phyloP scores from a whole-genome alignment of 2,113 vertebrate species.

The Galeopterus variegatus region DNA sequence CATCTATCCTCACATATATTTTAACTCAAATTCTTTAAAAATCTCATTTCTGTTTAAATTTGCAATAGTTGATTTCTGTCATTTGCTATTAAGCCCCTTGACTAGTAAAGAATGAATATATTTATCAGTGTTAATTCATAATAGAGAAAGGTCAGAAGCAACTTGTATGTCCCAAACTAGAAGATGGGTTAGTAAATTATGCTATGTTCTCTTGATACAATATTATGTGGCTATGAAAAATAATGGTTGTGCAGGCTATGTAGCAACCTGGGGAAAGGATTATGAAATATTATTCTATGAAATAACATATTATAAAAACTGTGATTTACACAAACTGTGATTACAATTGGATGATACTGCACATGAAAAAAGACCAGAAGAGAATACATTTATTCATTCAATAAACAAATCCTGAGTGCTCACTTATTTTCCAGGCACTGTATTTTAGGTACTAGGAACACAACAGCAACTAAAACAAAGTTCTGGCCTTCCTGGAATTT shows the following conservation, averaged over 20 bases:
- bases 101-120: neutral
- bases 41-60: constrained; percentile 11
- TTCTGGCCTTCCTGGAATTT: neutral
- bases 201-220: neutral
- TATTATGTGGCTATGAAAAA: neutral
- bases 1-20: neutral
- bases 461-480: neutral
- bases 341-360: neutral
- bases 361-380: neutral
- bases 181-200: neutral
- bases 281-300: neutral
- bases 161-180: neutral
- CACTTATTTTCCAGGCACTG: neutral
- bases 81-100: neutral
- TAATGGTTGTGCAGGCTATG: neutral
- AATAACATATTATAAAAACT: neutral
- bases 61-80: neutral
- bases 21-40: constrained; percentile 24
- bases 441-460: constrained; percentile 12
- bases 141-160: constrained; percentile 28
- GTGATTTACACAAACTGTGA: neutral
- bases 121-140: constrained; percentile 8
- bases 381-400: neutral
- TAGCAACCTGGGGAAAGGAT: neutral
- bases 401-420: neutral